phyloP scores from a whole-genome alignment of 2,797 vertebrate genomes.

The Lophius americanus region DNA sequence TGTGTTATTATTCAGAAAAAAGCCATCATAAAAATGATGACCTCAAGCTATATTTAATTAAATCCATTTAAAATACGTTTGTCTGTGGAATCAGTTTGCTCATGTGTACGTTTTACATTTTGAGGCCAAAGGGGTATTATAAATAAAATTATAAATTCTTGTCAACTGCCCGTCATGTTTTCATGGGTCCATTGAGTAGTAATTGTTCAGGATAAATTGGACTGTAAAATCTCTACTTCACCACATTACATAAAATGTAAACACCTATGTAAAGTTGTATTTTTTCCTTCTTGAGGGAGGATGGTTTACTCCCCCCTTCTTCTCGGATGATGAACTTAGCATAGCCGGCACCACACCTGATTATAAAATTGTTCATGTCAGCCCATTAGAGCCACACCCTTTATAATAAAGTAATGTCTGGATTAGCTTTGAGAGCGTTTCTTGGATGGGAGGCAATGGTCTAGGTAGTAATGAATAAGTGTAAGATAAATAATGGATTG shows the following conservation, averaged over 20 bases:
- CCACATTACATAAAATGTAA: slow-evolving; percentile 23
- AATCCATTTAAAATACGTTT: too few species aligned
- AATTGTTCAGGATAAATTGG: slow-evolving; percentile 8
- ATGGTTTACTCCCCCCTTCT: slow-evolving; percentile 26
- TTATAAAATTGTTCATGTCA: slow-evolving; percentile 54
- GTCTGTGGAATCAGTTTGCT: too few species aligned
- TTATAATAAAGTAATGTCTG: slow-evolving; percentile 77
- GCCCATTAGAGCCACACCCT: slow-evolving; percentile 60
- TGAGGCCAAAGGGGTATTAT: too few species aligned
- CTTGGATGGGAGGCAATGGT: slow-evolving; percentile 69
- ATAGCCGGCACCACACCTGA: slow-evolving; percentile 57
- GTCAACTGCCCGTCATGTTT: not conserved
- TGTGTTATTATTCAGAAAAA: too few species aligned
- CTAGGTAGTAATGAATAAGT: slow-evolving; percentile 77
- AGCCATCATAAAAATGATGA: too few species aligned
- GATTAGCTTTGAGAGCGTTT: slow-evolving; percentile 73
- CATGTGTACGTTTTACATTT: too few species aligned
- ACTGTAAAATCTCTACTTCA: not conserved
- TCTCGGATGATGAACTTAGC: slow-evolving; percentile 50
- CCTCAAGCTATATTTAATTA: too few species aligned
- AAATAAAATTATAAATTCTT: not conserved
- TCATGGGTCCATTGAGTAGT: not conserved
- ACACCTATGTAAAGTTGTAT: not conserved
- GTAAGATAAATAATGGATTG: slow-evolving; percentile 85
- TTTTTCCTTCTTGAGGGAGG: slow-evolving; percentile 2